A percentile compares a stretch with the other conserved stretches of the same genome.
Evolutionary conservation across 37 sponge, comb jelly and placozoan genomes (phyloP).

Genomic region (Beroe forskalii): DNA sequence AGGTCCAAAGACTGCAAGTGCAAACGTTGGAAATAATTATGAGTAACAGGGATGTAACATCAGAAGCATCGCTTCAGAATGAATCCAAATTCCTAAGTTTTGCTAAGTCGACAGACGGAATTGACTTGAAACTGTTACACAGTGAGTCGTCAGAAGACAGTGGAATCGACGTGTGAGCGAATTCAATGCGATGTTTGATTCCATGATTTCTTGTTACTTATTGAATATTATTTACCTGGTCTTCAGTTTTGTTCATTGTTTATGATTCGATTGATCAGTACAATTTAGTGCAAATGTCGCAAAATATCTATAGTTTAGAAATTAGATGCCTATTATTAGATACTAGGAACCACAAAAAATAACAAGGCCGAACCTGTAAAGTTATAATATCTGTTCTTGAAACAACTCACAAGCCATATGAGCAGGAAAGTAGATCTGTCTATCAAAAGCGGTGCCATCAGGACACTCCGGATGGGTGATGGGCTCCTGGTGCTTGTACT

Average conservation of each 20-base stretch:
- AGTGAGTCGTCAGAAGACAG: background rate
- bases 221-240: no score
- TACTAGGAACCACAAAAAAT: no score
- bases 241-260: no score
- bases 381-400: no score
- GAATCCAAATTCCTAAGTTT: background rate
- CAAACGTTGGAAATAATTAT: background rate
- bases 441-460: constrained; percentile 45
- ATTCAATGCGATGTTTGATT: no score
- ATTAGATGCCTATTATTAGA: no score
- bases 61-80: background rate
- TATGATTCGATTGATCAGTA: no score
- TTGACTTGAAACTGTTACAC: background rate
- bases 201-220: no score
- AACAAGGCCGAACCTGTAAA: no score
- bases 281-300: no score
- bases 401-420: constrained; percentile 30
- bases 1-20: background rate
- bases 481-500: constrained; percentile 57
- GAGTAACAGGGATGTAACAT: background rate
- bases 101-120: background rate
- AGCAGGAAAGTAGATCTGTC: constrained; percentile 47
- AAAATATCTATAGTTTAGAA: no score
- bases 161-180: background rate
- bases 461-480: constrained; percentile 51